These are phyloP conservation scores for Unio delphinus DNA, from an alignment of 2,888 invertebrate genomes.

Conservation along the genomic window DNA sequence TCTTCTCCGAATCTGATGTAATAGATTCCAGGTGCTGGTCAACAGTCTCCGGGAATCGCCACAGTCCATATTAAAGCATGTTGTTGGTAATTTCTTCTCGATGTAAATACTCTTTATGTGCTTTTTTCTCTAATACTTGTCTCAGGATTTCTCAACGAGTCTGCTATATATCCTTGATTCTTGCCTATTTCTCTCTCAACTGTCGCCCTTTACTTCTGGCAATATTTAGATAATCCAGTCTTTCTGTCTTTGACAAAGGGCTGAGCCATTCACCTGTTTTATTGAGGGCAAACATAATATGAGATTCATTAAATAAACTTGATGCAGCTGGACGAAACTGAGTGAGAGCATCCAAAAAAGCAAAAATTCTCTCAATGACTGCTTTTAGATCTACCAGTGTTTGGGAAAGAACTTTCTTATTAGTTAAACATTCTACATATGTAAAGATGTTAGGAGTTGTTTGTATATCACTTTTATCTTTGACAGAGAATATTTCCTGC, in stretches of 20 bases:
- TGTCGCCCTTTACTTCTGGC: slow-evolving; percentile 13
- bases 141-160: slow-evolving; percentile 1
- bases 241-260: neutral
- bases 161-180: slow-evolving; percentile 7
- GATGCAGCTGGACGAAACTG: slow-evolving; percentile 17
- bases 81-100: too few species aligned
- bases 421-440: too few species aligned
- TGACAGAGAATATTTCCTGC: too few species aligned
- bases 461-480: too few species aligned
- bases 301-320: slow-evolving; percentile 16
- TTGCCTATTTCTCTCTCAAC: slow-evolving; percentile 7
- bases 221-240: slow-evolving; percentile 5
- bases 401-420: too few species aligned
- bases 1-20: neutral
- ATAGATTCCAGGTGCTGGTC: too few species aligned
- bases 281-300: slow-evolving; percentile 17
- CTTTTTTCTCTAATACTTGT: too few species aligned
- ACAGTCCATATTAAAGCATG: too few species aligned
- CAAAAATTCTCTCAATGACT: slow-evolving; percentile 13
- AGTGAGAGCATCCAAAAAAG: slow-evolving; percentile 20
- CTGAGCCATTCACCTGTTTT: slow-evolving; percentile 6
- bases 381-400: too few species aligned
- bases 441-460: too few species aligned
- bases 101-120: neutral
- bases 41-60: too few species aligned